phyloP scores from a whole-genome alignment of 2,113 vertebrate genomes.

The Elaphurus davidianus region DNA sequence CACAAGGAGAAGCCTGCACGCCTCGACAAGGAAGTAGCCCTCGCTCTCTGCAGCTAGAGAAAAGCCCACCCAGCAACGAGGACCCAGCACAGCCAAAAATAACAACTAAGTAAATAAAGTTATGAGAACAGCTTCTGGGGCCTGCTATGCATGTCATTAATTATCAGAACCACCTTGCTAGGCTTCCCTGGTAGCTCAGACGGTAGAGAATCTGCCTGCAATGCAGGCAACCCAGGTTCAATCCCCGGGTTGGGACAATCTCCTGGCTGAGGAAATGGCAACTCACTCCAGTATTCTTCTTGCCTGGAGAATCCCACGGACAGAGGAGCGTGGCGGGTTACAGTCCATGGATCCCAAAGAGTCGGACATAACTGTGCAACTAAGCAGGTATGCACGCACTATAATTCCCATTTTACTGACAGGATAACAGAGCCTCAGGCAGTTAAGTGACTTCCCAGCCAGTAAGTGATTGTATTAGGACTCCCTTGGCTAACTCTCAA shows the following conservation, averaged over 20 bases:
- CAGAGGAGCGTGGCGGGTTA: not conserved
- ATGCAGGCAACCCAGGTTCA: not conserved
- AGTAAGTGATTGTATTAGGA: not conserved
- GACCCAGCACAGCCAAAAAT: not conserved
- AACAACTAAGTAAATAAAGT: not conserved
- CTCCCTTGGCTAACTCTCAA: not conserved
- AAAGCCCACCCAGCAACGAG: not conserved
- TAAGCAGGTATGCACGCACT: not conserved
- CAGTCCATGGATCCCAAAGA: not conserved
- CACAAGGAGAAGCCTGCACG: not conserved
- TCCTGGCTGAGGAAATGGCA: not conserved
- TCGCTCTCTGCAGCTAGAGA: not conserved
- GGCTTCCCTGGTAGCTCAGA: not conserved
- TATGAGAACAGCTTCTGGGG: not conserved
- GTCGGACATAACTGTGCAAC: not conserved
- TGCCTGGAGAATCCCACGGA: not conserved
- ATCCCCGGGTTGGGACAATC: not conserved
- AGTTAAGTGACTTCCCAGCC: not conserved
- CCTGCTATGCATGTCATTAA: not conserved
- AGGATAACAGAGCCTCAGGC: not conserved
- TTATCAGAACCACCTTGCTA: not conserved
- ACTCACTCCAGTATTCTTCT: not conserved
- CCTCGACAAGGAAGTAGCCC: not conserved
- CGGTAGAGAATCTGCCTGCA: not conserved
- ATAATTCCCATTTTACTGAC: not conserved